Evolutionary conservation across 2,797 vertebrate species (phyloP).

Genomic region (Alosa sapidissima): DNA sequence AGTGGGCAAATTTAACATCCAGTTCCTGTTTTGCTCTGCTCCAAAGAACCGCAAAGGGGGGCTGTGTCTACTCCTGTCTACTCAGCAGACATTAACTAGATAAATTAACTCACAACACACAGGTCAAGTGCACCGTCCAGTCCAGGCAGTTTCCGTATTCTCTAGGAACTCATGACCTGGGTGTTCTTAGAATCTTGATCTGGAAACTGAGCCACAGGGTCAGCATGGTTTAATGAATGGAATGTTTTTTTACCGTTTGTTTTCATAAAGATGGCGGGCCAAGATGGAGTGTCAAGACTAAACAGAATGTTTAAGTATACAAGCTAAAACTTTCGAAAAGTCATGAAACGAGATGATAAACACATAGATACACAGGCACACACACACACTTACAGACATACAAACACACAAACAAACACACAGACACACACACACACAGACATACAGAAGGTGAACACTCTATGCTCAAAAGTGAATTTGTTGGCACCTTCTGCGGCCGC

Average conservation of each 20-base stretch:
- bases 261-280: neutral
- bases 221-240: neutral
- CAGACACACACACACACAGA: neutral
- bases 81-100: neutral
- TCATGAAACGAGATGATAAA: neutral
- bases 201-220: too few relatives aligned
- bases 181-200: neutral
- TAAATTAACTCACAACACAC: neutral
- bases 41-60: neutral
- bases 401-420: neutral
- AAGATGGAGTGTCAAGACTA: neutral
- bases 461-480: neutral
- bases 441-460: neutral
- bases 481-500: neutral
- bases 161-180: neutral
- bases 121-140: neutral
- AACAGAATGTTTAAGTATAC: neutral
- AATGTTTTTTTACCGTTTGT: neutral
- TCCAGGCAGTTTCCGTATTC: neutral
- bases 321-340: neutral
- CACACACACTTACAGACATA: neutral
- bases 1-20: neutral
- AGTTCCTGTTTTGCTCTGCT: neutral
- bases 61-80: neutral
- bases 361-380: neutral